Conservation (phyloP, 2,797 vertebrate species). For the Neosalanx taihuensis region DNA sequence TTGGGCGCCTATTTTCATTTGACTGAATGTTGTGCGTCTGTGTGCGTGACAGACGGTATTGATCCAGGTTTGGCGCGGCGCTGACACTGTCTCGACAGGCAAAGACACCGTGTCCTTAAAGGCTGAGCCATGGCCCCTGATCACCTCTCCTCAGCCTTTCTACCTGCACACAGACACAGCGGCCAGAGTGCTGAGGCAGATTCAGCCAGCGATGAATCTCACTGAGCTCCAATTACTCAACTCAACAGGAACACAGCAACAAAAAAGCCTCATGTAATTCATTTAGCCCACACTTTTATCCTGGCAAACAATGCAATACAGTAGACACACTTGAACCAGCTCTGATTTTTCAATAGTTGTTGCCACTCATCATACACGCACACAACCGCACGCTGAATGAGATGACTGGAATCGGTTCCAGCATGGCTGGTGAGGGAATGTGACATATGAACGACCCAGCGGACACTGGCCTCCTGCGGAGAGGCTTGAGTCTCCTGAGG, state of each 20-base stretch:
- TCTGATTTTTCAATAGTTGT: too few relatives aligned
- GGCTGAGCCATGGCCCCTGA: conserved; percentile 20
- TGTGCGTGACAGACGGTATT: neutral
- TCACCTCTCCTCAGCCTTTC: conserved; percentile 35
- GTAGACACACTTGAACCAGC: too few relatives aligned
- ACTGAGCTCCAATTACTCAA: neutral
- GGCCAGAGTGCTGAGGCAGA: conserved; percentile 21
- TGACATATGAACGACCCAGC: conserved; percentile 29
- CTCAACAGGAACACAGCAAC: neutral
- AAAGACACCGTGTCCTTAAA: conserved; percentile 10
- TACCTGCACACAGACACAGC: conserved; percentile 10
- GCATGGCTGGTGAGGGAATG: conserved; percentile 17
- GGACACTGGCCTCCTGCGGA: conserved; percentile 37
- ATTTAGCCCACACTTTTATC: too few relatives aligned
- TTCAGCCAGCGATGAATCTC: conserved; percentile 28
- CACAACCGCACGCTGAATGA: neutral
- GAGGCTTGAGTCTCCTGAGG: conserved; percentile 24
- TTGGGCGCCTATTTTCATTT: neutral
- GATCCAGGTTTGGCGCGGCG: neutral
- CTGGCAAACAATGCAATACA: too few relatives aligned
- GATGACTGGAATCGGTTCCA: neutral
- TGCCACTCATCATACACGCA: neutral
- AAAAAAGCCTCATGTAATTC: neutral
- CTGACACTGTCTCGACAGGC: neutral
- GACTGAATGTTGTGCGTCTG: neutral